Evolutionary conservation across 2,113 vertebrate genomes (phyloP).

Genomic region (human (Homo sapiens)): DNA sequence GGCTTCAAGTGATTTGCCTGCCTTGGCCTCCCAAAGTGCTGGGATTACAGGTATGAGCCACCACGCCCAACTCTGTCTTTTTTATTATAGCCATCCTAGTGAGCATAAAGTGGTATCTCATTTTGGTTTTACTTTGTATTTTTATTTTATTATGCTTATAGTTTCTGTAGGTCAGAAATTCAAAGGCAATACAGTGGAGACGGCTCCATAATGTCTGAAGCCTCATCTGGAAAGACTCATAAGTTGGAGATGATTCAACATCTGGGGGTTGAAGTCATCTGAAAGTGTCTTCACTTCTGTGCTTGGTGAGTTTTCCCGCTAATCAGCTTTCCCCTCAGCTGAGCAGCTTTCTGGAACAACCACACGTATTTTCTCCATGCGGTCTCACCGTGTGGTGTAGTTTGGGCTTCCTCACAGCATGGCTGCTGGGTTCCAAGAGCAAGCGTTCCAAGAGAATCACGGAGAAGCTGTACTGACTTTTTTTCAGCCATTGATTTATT

Average conservation of each 20-base stretch:
- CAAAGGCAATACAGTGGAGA: neutral
- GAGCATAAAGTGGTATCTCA: neutral
- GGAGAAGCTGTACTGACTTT: neutral
- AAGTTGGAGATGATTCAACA: neutral
- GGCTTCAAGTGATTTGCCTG: too few species aligned
- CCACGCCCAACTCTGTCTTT: too few species aligned
- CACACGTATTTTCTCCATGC: neutral
- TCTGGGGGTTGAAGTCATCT: neutral
- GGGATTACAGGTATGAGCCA: too few species aligned
- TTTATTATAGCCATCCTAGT: neutral
- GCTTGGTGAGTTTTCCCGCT: neutral
- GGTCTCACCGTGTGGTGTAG: neutral
- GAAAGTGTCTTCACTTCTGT: neutral
- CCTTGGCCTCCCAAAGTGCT: too few species aligned
- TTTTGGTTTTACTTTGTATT: neutral
- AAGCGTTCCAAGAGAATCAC: neutral
- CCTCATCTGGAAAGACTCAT: neutral
- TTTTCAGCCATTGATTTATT: constrained; percentile 69
- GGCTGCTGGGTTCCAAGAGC: neutral
- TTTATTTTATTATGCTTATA: neutral
- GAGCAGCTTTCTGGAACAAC: neutral
- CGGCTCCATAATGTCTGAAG: neutral
- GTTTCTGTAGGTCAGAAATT: neutral
- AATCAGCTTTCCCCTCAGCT: neutral
- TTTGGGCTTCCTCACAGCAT: neutral